Base-by-base conservation (phyloP, 2,797 vertebrate genomes). In the Microchirus variegatus region DNA sequence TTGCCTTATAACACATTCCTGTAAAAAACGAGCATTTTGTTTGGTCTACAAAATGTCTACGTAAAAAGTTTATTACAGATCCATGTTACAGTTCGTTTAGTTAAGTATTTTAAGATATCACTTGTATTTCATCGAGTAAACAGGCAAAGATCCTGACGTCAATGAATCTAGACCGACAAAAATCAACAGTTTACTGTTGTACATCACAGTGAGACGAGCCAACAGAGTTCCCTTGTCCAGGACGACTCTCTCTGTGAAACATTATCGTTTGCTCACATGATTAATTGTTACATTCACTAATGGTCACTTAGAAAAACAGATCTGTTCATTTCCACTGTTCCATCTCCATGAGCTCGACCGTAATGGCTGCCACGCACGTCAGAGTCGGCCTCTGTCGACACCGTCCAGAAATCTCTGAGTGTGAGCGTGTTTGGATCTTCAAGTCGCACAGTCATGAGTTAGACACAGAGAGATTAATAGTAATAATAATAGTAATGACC, bases 1-100 rank as follows among this genome's bases (percentile, higher is more conserved):
- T 90, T 90, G 78, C 89, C 88, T 84, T 80, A 77, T 84, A 76
- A 80, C 79, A 82, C 84, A 87, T 87, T 87, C 83, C 77, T 82
- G 41, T 55, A 57, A 75, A 75, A 78, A 75, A 63, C 57, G 54
- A 26, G 73, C 67, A 58, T 85, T 84, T 82, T 63, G 56, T 86
- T 85, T 14, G 15, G 17, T 46, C 4, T 18, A 46, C 9, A 45
- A 17, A 16, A 17, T 17, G 44, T 46, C 17, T 2, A 11, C 16
- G 17, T 44, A 31, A 31, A 31, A 31, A 31, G 5, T 6, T 31
- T 6, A 31, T 31, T 31, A 31, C 31, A 31, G 3, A 31, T 31
- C 31, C 31, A 31, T 31, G 7, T 31, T 31, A 31, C 1, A 6
- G 7, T 31, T 31, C 31, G 8, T 31, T 22, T 22, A 22, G 22